Evolutionary conservation across 2,888 invertebrate genomes (phyloP), one percentile per base, ranked within the genome.

Genomic region (Dryococelus australis): DNA sequence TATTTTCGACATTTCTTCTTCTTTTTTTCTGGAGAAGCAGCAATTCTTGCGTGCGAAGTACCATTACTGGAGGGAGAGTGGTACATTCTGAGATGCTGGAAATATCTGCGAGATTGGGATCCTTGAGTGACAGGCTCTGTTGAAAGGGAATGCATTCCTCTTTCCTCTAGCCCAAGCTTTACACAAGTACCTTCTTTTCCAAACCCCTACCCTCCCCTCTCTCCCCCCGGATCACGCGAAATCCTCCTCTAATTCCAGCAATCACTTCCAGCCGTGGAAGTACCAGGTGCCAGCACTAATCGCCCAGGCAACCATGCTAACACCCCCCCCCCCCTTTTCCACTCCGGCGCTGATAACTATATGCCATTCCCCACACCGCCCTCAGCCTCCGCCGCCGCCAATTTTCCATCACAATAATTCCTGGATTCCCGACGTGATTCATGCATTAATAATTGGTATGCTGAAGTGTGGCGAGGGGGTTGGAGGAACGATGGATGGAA

Each of bases 251-350:
- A 65, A 65, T 65, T 65, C 65, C 65, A 65, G 65, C 65, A 65
- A 65, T 65, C 65, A 65, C 65, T 65, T 65, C 65, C 65, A 65
- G 65, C 65, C 65, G 2, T 20, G 10, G 65, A 20, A 65, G 65
- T 65, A 65, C 65, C 65, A 65, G 65, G 65, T 65, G 65, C 65
- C 65, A n/a, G 65, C 65, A n/a, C 65, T 65, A 65, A 65, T 65
- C 65, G 65, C 65, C 65, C 51, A 51, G 51, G 13, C 35, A 35
- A 35, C 35, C 35, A 35, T 1, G 35, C 35, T 3, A n/a, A 8
- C 65, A 8, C 65, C 65, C 20, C 65, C 65, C 65, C 6, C 65
- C 65, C 65, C 65, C n/a, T 6, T 24, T 9, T 16, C 65, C 65
- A 65, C 65, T 65, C 65, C 24, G 65, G 10, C 65, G 10, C 65